Evolutionary conservation across 1,140 invertebrate species (phyloP), one percentile per base, ranked within the genome.

Genomic region (Zaprionus nigranus): DNA sequence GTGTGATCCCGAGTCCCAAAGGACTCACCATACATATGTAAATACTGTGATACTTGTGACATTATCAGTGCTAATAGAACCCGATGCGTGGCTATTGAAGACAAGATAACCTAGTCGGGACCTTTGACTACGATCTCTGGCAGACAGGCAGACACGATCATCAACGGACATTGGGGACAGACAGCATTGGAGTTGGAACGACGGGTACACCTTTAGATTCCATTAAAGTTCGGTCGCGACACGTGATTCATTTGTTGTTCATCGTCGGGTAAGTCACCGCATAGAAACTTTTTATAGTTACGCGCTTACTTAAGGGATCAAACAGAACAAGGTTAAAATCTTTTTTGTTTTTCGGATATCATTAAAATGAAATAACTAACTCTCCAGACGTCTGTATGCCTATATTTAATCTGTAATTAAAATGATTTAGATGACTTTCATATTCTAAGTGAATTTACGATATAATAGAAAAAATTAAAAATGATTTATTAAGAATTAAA

Each of bases 81-180:
- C 28, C 20, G 24, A 12, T 24, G 46, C 9, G 38, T 82, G 70
- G 40, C 7, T 49, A 75, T 66, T 75, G 75, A 75, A 13, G n/a
- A 56, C 53, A 13, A 51, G 80, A 82, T 82, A 82, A 82, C 80
- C 80, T 59, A 67, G 34, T 30, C 49, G 78, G 22, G 46, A 60
- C 65, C 54, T 51, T 22, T 65, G 22, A 61, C 56, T 60, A 49
- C 51, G n/a, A 22, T 34, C 51, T 34, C 61, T 46, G 34, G 30
- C n/a, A 63, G 60, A 51, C 46, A 51, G 53, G 9, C 24, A 6
- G 17, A 54, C 63, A 68, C 36, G 36, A 38, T 17, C 6, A 17
- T 17, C 40, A 46, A 3, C 15, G 7, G 6, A 17, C 40, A 43
- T 43, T 43, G 40, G 17, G 40, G 20, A 26, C 40, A 59, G 43